phyloP scores from a whole-genome alignment of 2,113 vertebrate genomes.

The Sphaerodactylus townsendi region DNA sequence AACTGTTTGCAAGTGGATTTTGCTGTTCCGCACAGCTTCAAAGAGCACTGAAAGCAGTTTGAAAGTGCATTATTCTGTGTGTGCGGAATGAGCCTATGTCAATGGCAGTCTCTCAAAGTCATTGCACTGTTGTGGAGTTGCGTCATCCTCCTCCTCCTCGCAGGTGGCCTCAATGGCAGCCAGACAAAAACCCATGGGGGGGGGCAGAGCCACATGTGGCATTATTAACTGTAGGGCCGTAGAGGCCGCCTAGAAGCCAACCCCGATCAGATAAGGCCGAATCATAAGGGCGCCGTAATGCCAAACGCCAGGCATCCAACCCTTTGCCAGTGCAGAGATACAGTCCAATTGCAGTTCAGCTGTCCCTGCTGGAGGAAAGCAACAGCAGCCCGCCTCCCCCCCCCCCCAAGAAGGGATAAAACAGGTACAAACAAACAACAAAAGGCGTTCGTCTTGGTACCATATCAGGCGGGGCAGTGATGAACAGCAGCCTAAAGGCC shows the following conservation, averaged over 20 bases:
- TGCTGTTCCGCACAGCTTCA: too few relatives aligned
- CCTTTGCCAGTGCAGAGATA: constrained; percentile 51
- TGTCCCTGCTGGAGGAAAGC: constrained; percentile 72
- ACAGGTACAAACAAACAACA: constrained; percentile 63
- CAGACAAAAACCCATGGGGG: background rate
- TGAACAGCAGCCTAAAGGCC: constrained; percentile 77
- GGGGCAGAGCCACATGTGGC: background rate
- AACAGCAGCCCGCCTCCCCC: constrained; percentile 67
- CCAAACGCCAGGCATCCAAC: background rate
- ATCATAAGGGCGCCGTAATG: background rate
- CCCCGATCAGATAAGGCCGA: background rate
- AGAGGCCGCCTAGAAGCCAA: background rate
- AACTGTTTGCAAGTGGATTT: too few relatives aligned
- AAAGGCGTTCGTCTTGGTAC: constrained; percentile 64
- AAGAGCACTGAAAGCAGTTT: too few relatives aligned
- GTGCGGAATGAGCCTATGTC: background rate
- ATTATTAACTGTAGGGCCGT: background rate
- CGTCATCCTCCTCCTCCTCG: too few relatives aligned
- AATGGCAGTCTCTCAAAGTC: background rate
- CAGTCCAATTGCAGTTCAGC: constrained; percentile 79
- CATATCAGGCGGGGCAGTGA: constrained; percentile 69
- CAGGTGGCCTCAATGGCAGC: background rate
- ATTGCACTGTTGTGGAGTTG: background rate
- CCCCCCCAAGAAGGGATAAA: constrained; percentile 69
- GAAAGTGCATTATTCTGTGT: too few relatives aligned